A percentile compares a stretch with the other conserved stretches of the same genome.
Evolutionary conservation across 1,140 invertebrate genomes (phyloP).

Genomic region (Acromyrmex echinatior): DNA sequence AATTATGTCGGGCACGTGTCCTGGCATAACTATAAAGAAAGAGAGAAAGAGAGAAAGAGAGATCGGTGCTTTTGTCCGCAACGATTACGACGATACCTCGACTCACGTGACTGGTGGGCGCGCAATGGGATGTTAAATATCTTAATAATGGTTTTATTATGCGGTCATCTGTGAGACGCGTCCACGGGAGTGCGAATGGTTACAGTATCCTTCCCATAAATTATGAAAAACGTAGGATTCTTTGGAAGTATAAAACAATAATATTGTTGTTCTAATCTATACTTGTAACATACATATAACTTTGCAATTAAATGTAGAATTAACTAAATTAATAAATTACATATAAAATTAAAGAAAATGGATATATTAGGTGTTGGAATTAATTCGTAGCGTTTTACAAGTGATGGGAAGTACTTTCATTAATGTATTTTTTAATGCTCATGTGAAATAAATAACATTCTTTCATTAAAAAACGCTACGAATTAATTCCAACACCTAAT

Average conservation of each 20-base stretch:
- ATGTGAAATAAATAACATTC: no score
- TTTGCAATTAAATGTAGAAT: not conserved
- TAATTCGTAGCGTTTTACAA: no score
- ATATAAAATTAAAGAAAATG: not conserved
- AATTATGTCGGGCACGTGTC: constrained; percentile 83
- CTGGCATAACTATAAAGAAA: constrained; percentile 78
- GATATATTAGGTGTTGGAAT: no score
- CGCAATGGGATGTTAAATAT: constrained; percentile 68
- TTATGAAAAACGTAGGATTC: not conserved
- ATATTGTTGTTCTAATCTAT: not conserved
- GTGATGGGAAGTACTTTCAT: no score
- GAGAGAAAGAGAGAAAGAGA: constrained; percentile 56
- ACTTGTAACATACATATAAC: not conserved
- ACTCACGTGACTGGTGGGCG: constrained; percentile 48
- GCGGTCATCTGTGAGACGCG: constrained; percentile 62
- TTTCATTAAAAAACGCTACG: no score
- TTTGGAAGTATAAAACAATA: not conserved
- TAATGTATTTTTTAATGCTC: no score
- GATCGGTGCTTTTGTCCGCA: constrained; percentile 74
- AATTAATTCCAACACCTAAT: no score
- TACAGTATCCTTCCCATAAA: not conserved
- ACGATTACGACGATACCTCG: constrained; percentile 42
- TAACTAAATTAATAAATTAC: not conserved
- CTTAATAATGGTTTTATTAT: constrained; percentile 82
- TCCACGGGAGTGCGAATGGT: not conserved